Evolutionary conservation across 2,797 vertebrate species (phyloP).

Genomic region (Acanthornis magna): DNA sequence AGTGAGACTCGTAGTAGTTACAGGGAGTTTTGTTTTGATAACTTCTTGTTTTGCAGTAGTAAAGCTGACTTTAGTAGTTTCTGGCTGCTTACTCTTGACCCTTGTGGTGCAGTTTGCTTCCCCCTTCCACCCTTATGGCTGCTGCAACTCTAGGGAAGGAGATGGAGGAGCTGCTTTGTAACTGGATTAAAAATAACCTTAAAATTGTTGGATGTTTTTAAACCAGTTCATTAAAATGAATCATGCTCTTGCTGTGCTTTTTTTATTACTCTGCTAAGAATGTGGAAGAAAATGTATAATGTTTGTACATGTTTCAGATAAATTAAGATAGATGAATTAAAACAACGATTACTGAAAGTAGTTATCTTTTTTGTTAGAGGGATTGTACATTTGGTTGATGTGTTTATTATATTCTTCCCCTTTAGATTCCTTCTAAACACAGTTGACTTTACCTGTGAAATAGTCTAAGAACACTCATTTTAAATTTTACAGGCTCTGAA

Average conservation of each 20-base stretch:
- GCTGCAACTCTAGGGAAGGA: background rate
- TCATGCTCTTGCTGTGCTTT: background rate
- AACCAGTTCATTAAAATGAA: background rate
- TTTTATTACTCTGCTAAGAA: background rate
- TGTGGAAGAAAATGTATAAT: background rate
- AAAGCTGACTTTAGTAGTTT: background rate
- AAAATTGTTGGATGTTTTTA: background rate
- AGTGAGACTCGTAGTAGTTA: background rate
- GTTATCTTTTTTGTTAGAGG: background rate
- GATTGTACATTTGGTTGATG: background rate
- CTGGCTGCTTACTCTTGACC: background rate
- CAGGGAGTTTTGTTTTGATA: background rate
- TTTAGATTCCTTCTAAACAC: background rate
- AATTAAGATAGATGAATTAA: background rate
- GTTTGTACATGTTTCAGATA: background rate
- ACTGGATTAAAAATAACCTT: background rate
- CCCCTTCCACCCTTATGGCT: background rate
- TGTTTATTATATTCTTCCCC: background rate
- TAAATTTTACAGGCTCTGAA: constrained; percentile 45
- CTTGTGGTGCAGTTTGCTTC: background rate
- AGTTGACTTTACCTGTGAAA: background rate
- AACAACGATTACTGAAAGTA: background rate
- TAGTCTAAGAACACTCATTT: background rate
- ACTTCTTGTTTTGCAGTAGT: background rate
- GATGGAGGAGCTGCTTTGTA: background rate